Base-by-base conservation (phyloP, 2,797 vertebrate genomes). In the Enteromius treurensis region DNA sequence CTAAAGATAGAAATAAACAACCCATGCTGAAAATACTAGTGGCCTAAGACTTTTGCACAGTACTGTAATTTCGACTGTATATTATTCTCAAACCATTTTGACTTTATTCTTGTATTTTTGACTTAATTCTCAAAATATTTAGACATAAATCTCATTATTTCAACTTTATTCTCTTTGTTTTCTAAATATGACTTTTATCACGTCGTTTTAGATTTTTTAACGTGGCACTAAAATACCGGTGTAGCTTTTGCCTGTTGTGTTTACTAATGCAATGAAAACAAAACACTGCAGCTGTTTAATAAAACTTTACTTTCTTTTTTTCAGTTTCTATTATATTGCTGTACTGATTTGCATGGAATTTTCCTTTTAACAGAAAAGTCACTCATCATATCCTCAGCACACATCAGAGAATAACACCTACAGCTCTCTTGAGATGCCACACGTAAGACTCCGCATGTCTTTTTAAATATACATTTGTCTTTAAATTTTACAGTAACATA, bases 391-490 rank as follows among this genome's bases (percentile, higher is more conserved):
- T 89, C 86, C 80, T 83, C 93, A 93, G 85, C 94, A 92, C 81
- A 89, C 90, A 5, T 94, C 94, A 0, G 93, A 95, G 88, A 94
- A 92, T 14, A 92, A 94, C 83, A 85, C 86, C 78, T 94, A 92
- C 86, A 93, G 93, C 91, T 94, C 93, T 79, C 92, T 91, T 0
- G 94, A 95, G 87, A 88, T 45, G 37, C 81, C 90, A 76, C 93
- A 93, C 9, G 94, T 95, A 88, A 95, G 94, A 34, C 14, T 23
- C 2, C 4, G 15, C 3, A 40, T 55, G 1, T 10, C 29, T 32
- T 29, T 17, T 15, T 9, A 70, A 70, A 45, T 8, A n/a, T 23
- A 42, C 1, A 64, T 32, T 34, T 9, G 26, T 3, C 47, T n/a
- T 3, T 15, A 9, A 40, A 17, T 23, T 15, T 40, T 5, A 55